Evolutionary conservation across 2,113 vertebrate genomes (phyloP), one percentile per base, ranked within the genome.

Genomic region (Hemichromis elongatus): DNA sequence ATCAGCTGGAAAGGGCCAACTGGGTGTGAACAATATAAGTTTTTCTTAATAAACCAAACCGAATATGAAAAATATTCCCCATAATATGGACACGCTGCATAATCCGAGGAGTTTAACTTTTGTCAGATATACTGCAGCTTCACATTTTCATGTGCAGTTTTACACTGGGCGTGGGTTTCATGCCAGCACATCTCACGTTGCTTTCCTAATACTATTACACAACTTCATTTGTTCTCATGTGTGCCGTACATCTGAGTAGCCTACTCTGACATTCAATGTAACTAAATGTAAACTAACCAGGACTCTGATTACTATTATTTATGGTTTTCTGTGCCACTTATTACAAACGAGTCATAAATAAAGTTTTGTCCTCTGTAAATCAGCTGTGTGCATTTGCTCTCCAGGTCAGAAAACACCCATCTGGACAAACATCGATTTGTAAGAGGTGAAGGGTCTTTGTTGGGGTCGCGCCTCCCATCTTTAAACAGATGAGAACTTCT

Each of bases 351-450:
- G 21, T 73, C 4, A 47, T 73, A 28, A 50, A 73, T 73, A 47
- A 73, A 75, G 42, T 73, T 50, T 47, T 19, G 30, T 50, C 9
- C 68, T 73, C 42, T 2, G 42, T 75, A 10, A 75, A 50, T 50
- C 26, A 50, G 19, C 13, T 30, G 8, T 28, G 24, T 30, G 45
- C 68, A n/a, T 30, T 77, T 78, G 18, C 33, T 42, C 24, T 82
- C 3, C 3, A 57, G 81, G 73, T 82, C 81, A 77, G 66, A 90
- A 87, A 93, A 90, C 70, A 85, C 40, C 88, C 92, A 94, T 93
- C 92, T 94, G 93, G 80, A 87, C 56, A 88, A 94, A 94, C 89
- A 92, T 68, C 33, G 56, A 73, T 33, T 63, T 81, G 26, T 45
- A 24, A 16, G 63, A 83, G 91, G 91, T 92, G 86, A 85, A n/a